Percentiles rank a stretch among this genome's conserved stretches.
Conservation (phyloP, 2,888 invertebrate genomes). For the Dioctria rufipes region DNA sequence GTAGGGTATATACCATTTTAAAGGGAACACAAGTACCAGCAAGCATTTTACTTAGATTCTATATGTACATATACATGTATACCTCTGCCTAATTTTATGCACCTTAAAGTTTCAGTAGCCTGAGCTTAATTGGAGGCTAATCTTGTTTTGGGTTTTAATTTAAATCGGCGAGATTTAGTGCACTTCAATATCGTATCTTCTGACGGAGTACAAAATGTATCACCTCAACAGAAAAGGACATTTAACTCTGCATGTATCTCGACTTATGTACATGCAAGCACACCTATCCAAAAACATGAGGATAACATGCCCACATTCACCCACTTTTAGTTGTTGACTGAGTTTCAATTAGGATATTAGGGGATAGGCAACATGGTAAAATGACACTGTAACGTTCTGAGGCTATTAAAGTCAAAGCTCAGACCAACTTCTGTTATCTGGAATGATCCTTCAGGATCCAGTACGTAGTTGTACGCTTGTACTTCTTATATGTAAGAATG, state of each 20-base stretch:
- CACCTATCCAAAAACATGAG: neutral
- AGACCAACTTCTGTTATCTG: slow-evolving; percentile 36
- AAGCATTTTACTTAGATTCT: too few relatives aligned
- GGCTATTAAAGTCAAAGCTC: slow-evolving; percentile 32
- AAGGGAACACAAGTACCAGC: too few relatives aligned
- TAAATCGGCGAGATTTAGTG: slow-evolving; percentile 5
- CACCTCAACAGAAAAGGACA: slow-evolving; percentile 15
- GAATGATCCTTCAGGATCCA: slow-evolving; percentile 14
- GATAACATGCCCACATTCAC: slow-evolving; percentile 3
- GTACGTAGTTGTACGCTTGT: neutral
- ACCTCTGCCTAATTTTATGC: too few relatives aligned
- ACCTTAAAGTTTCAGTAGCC: too few relatives aligned
- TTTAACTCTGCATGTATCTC: slow-evolving; percentile 13
- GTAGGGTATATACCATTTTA: too few relatives aligned
- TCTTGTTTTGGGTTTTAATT: slow-evolving; percentile 26
- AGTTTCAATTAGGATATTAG: slow-evolving; percentile 44
- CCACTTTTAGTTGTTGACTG: slow-evolving; percentile 37
- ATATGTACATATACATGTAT: too few relatives aligned
- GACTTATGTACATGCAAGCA: neutral
- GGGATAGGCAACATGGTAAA: slow-evolving; percentile 34
- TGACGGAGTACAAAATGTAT: slow-evolving; percentile 34
- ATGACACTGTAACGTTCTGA: slow-evolving; percentile 32
- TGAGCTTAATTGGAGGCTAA: slow-evolving; percentile 11
- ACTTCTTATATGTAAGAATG: slow-evolving; percentile 15
- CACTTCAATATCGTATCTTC: slow-evolving; percentile 32